A percentile compares a stretch with the other conserved stretches of the same genome.
These are phyloP conservation scores for Caiman crocodilus DNA, from an alignment of 2,797 vertebrate genomes.

Conservation along the genomic window DNA sequence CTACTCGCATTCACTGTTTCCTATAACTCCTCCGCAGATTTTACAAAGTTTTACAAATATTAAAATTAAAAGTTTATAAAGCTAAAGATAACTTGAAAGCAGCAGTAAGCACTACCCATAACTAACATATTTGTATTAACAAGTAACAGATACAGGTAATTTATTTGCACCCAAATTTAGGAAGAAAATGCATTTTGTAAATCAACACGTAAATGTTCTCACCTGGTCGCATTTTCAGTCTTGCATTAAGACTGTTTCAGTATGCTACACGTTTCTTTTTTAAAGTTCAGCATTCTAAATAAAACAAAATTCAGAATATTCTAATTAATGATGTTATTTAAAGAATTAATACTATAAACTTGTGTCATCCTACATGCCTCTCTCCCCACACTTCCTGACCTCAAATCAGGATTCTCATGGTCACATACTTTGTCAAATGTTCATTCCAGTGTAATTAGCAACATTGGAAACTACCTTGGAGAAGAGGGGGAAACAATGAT, in stretches of 20 bases:
- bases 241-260: slow-evolving; percentile 25
- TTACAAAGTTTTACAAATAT: neutral
- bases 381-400: neutral
- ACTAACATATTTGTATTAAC: neutral
- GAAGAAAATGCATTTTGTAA: neutral
- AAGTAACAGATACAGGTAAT: neutral
- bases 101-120: neutral
- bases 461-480: neutral
- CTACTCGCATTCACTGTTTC: neutral
- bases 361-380: neutral
- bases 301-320: slow-evolving; percentile 59
- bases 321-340: neutral
- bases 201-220: slow-evolving; percentile 44
- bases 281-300: slow-evolving; percentile 63
- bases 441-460: neutral
- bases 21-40: no score
- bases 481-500: neutral
- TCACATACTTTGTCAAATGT: neutral
- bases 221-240: slow-evolving; percentile 78
- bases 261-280: slow-evolving; percentile 34
- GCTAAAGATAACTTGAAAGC: neutral
- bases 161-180: neutral
- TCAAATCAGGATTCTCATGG: neutral
- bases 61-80: neutral
- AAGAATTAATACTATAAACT: neutral